Conservation (phyloP, 1,140 invertebrate species). For the Galendromus occidentalis region DNA sequence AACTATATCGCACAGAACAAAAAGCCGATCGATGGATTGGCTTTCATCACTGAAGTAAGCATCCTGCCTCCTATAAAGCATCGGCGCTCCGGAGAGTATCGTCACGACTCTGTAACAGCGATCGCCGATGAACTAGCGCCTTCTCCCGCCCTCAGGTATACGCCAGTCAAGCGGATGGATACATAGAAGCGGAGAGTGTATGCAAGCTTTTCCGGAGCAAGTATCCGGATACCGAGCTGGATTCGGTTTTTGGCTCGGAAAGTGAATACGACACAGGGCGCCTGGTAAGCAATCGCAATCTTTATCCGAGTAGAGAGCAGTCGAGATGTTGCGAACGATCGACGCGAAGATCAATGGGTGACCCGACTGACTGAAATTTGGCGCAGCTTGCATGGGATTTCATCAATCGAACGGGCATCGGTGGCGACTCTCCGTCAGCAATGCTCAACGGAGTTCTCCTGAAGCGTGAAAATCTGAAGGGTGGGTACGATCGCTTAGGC, state of each 20-base stretch:
- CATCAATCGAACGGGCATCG: constrained; percentile 54
- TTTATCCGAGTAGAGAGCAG: no score
- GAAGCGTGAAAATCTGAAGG: constrained; percentile 35
- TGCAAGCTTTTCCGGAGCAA: constrained; percentile 46
- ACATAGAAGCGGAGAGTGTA: constrained; percentile 41
- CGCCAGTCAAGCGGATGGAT: constrained; percentile 25
- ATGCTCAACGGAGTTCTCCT: constrained; percentile 83
- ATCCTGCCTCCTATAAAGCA: constrained; percentile 14
- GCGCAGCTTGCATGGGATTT: constrained; percentile 55
- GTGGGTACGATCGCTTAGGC: no score
- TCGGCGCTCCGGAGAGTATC: neutral
- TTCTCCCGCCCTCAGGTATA: constrained; percentile 24
- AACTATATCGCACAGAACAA: constrained; percentile 69
- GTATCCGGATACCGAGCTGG: constrained; percentile 42
- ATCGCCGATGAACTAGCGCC: neutral
- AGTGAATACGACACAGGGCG: constrained; percentile 78
- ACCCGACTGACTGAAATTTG: neutral
- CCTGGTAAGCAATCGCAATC: constrained; percentile 24
- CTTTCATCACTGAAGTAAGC: constrained; percentile 58
- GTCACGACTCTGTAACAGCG: neutral
- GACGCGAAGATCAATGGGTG: no score
- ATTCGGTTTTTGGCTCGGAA: constrained; percentile 63
- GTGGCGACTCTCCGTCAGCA: constrained; percentile 38
- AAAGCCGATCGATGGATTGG: constrained; percentile 44
- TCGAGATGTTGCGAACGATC: no score